Evolutionary conservation across 2,113 vertebrate species (phyloP), one percentile per base, ranked within the genome.

Genomic region (Pelecanus crispus): DNA sequence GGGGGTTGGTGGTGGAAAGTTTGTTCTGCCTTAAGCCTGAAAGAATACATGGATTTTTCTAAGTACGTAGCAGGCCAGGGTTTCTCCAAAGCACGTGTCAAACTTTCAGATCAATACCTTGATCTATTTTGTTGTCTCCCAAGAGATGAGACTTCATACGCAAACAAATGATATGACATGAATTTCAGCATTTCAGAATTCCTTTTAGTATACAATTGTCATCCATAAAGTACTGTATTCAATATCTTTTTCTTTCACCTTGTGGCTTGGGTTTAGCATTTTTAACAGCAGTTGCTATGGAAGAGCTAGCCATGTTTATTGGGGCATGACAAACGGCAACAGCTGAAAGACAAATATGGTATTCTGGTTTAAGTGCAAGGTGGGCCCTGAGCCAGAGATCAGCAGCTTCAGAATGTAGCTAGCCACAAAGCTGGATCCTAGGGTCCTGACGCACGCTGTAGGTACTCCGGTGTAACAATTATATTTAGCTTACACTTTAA

Each of bases 281-380:
- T 97, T 95, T 94, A 89, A 78, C 50, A 83, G 95, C 94, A 96
- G 98, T 98, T 98, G 96, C 98, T 97, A 97, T 84, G 97, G 97
- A 81, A 80, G 95, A 81, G 79, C 79, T 95, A 88, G 92, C 91
- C 88, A 42, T 97, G 97, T 98, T 98, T 98, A 97, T 97, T 92
- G 91, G 94, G 81, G 59, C 70, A 58, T 97, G 96, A 98, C 96
- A 97, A 97, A 96, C 42, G 45, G 94, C 91, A 96, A 97, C 98
- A 98, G 98, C 98, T 98, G 97, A 97, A 87, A 96, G 97, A 97
- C 97, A 97, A 98, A 98, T 97, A 98, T 38, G 97, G 95, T 91
- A 58, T 77, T 96, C 95, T 96, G 96, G 89, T 94, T 96, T 91
- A 94, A 96, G 93, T 94, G 15, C 32, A 38, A 83, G n/a, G 40